Evolutionary conservation across 1,140 invertebrate genomes (phyloP), one percentile per base, ranked within the genome.

Genomic region (Zaprionus ghesquierei): DNA sequence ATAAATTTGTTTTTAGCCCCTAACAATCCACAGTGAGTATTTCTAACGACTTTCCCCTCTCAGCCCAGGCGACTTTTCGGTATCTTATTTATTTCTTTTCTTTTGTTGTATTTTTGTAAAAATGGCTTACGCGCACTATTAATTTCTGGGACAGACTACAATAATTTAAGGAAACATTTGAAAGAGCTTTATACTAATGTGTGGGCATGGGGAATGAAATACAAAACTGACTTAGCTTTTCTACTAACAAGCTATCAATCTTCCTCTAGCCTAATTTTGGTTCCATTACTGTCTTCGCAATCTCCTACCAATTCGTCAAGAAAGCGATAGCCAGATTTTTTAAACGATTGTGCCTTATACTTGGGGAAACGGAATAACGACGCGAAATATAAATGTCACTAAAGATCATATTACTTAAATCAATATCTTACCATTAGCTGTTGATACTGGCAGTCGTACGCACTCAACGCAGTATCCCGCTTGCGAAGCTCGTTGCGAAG

Each of bases 391-490:
- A 15, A 23, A 70, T 44, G 12, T 54, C 15, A 54, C 46, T 29
- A 13, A 2, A 35, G 22, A 41, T 9, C 12, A 0, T 31, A 49
- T 44, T 9, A 5, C 18, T 8, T 5, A 50, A 8, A 41, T 33
- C 4, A 44, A 25, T 49, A 27, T 29, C 77, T 85, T 69, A 91
- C 90, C 90, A 91, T 91, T 5, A 91, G 51, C 53, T 91, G 90
- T 56, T 91, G 76, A 66, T 85, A 91, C 44, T 91, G 90, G 25
- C 77, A 85, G 50, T 91, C 90, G 35, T 91, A 91, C 12, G 82
- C 82, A 55, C 73, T 77, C 5, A 91, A 13, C 0, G 85, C 82
- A 23, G 75, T 31, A 29, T 91, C 86, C 1, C 86, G 73, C 22
- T 90, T 87, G 0, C 70, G 70, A 4, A 91, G 51, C 53, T 89